Conservation (phyloP, 2,888 invertebrate genomes). For the Bursaphelenchus okinawaensis region DNA sequence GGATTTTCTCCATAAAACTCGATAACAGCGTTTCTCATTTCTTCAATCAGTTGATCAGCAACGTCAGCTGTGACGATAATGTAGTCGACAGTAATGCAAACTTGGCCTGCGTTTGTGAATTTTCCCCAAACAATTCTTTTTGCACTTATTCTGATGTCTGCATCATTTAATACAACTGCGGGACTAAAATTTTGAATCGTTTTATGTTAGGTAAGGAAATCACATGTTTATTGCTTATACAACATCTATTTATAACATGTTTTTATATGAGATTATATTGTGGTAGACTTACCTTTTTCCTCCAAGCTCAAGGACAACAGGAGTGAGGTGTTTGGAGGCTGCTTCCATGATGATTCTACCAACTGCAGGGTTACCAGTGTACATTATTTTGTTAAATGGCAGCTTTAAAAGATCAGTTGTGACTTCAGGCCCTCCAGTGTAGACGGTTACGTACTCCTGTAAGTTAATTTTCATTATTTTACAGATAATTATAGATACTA, state of each 20-base stretch:
- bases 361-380: conserved; percentile 73
- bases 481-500: background rate
- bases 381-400: conserved; percentile 92
- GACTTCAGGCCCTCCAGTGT: conserved; percentile 77
- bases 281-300: conserved; percentile 62
- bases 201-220: background rate
- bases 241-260: too few relatives aligned
- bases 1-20: conserved; percentile 73
- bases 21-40: conserved; percentile 17
- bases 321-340: conserved; percentile 82
- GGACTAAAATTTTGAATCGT: conserved; percentile 67
- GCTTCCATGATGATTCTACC: conserved; percentile 82
- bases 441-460: conserved; percentile 75
- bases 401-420: conserved; percentile 79
- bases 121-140: conserved; percentile 88
- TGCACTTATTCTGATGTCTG: conserved; percentile 71
- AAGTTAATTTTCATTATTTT: background rate
- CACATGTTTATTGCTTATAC: too few relatives aligned
- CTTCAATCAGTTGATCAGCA: conserved; percentile 26
- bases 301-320: conserved; percentile 85
- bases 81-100: conserved; percentile 42
- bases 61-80: conserved; percentile 27
- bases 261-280: too few relatives aligned
- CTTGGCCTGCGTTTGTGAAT: conserved; percentile 67
- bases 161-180: conserved; percentile 74